phyloP scores from a whole-genome alignment of 2,888 invertebrate species.

The Stenichneumon culpator region DNA sequence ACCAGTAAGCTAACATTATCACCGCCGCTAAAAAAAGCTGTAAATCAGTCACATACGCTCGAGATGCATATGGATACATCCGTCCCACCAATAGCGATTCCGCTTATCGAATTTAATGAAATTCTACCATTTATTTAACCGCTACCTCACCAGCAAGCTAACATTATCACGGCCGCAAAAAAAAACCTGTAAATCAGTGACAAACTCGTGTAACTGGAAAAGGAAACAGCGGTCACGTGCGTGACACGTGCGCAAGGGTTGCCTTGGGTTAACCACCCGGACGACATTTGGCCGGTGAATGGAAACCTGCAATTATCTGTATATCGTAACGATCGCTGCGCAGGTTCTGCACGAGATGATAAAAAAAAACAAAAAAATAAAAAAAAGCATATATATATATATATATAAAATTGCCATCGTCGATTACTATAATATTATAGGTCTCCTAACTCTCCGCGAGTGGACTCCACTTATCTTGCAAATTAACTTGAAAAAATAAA shows the following conservation, averaged over 20 bases:
- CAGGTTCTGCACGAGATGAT: too few species aligned
- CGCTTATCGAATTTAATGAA: background rate
- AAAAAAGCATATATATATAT: too few species aligned
- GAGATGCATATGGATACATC: background rate
- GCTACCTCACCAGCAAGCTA: too few species aligned
- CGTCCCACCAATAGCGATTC: background rate
- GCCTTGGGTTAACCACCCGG: conserved; percentile 78
- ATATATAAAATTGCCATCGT: too few species aligned
- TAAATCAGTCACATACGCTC: conserved; percentile 64
- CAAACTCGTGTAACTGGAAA: conserved; percentile 65
- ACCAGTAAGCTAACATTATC: too few species aligned
- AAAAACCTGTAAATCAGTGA: conserved; percentile 62
- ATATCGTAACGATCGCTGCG: background rate
- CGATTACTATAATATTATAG: too few species aligned
- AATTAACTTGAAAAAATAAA: too few species aligned
- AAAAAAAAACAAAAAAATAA: too few species aligned
- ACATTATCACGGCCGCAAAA: too few species aligned
- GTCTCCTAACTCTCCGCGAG: too few species aligned
- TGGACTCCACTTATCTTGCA: too few species aligned
- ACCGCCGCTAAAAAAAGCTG: background rate
- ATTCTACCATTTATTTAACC: background rate
- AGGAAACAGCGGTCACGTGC: conserved; percentile 78
- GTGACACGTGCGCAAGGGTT: conserved; percentile 78
- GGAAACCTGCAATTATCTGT: conserved; percentile 79
- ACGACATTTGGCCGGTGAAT: conserved; percentile 80